Conservation (phyloP, 2,888 invertebrate genomes). For the Cerceris rybyensis region DNA sequence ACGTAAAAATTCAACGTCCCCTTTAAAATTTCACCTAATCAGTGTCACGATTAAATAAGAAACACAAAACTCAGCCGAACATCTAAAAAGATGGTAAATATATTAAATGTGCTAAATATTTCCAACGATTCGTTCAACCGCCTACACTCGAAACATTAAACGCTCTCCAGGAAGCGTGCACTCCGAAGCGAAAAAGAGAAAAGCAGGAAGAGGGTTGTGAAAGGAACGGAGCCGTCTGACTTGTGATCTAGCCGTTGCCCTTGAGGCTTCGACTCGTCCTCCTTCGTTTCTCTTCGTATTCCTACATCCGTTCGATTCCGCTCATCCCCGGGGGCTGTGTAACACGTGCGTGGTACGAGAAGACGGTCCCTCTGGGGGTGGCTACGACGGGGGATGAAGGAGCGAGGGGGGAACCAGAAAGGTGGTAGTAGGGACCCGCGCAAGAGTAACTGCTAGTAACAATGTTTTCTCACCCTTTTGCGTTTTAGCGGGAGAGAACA, state of each 20-base stretch:
- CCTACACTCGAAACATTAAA: background rate
- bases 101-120: too few species aligned
- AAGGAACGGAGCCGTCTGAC: constrained; percentile 61
- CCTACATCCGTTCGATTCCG: constrained; percentile 64
- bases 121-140: background rate
- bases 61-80: background rate
- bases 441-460: constrained; percentile 77
- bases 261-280: constrained; percentile 65
- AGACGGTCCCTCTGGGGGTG: constrained; percentile 35
- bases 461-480: constrained; percentile 80
- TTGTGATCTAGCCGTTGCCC: constrained; percentile 65
- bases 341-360: constrained; percentile 68
- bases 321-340: constrained; percentile 71
- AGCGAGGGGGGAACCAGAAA: constrained; percentile 35
- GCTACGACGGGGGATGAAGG: constrained; percentile 15
- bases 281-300: constrained; percentile 47
- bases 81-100: background rate
- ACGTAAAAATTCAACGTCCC: too few species aligned
- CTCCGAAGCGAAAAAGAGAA: background rate
- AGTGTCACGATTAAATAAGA: too few species aligned
- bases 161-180: background rate
- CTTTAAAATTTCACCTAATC: too few species aligned
- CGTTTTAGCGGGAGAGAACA: constrained; percentile 65
- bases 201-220: constrained; percentile 25
- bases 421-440: constrained; percentile 60